A percentile compares a stretch with the other conserved stretches of the same genome.
Conservation (phyloP, 2,113 vertebrate species). For the Carassius auratus region DNA sequence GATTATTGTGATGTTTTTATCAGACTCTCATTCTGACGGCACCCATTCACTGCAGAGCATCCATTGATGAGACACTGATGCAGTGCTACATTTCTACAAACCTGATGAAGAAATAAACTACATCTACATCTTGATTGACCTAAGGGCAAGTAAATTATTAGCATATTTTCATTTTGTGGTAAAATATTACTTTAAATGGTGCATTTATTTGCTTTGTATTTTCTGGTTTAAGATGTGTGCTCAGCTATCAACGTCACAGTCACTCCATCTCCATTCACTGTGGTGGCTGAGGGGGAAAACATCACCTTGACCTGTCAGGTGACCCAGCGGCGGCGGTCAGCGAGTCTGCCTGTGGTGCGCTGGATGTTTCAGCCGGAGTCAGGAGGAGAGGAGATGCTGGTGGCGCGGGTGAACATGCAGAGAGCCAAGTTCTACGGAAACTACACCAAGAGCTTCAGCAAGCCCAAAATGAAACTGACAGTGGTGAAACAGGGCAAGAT, state of each 20-base stretch:
- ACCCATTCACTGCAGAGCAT: too few species aligned
- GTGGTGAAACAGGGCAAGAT: constrained; percentile 81
- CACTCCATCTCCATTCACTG: constrained; percentile 83
- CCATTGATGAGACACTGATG: too few species aligned
- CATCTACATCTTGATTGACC: background rate
- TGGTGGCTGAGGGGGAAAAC: constrained; percentile 84
- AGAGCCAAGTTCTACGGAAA: constrained; percentile 90
- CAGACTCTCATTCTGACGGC: too few species aligned
- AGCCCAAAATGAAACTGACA: constrained; percentile 82
- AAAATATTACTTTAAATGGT: background rate
- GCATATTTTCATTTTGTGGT: background rate
- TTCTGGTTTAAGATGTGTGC: constrained; percentile 76
- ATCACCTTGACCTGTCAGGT: constrained; percentile 86
- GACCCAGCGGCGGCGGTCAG: constrained; percentile 80
- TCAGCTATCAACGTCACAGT: constrained; percentile 89
- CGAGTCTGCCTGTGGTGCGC: constrained; percentile 85
- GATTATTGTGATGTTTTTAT: too few species aligned
- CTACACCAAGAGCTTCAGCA: constrained; percentile 82
- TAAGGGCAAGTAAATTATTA: background rate
- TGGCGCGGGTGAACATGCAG: constrained; percentile 90
- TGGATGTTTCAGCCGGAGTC: constrained; percentile 82
- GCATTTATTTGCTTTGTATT: background rate
- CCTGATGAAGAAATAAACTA: too few species aligned
- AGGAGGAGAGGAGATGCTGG: constrained; percentile 79
- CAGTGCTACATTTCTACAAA: too few species aligned